phyloP scores from a whole-genome alignment of 2,113 vertebrate species.

The Pterophyllum scalare region DNA sequence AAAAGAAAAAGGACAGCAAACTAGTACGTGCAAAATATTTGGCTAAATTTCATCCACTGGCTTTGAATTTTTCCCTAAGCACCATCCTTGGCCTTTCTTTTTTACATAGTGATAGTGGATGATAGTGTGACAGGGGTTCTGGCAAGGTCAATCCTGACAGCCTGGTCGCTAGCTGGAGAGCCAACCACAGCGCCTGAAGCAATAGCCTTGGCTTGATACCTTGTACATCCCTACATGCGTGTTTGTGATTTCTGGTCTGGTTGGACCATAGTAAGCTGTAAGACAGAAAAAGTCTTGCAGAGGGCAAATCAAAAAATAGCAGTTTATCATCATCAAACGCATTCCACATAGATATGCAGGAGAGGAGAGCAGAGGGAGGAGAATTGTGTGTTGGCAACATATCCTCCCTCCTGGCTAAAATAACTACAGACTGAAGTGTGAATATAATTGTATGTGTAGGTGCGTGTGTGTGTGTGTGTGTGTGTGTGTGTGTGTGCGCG shows the following conservation, averaged over 20 bases:
- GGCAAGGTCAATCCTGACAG: constrained; percentile 49
- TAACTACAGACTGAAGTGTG: constrained; percentile 30
- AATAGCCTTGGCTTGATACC: constrained; percentile 22
- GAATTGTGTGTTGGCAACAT: constrained; percentile 41
- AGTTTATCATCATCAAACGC: constrained; percentile 62
- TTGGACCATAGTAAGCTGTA: constrained; percentile 28
- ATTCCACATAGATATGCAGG: constrained; percentile 45
- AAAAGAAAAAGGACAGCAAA: not conserved
- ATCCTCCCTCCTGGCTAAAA: constrained; percentile 49
- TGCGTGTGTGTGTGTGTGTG: not conserved
- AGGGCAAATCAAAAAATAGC: constrained; percentile 39
- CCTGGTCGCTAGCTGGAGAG: constrained; percentile 24
- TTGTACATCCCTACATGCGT: constrained; percentile 2
- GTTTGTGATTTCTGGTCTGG: constrained; percentile 31
- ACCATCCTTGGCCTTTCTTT: constrained; percentile 7
- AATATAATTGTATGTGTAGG: constrained; percentile 3
- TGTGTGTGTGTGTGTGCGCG: not conserved
- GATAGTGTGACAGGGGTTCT: constrained; percentile 35
- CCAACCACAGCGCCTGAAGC: constrained; percentile 32
- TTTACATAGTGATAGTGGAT: not conserved
- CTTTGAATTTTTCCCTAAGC: not conserved
- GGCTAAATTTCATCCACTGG: not conserved
- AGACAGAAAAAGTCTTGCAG: constrained; percentile 16
- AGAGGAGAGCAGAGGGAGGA: constrained; percentile 36
- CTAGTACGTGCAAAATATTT: not conserved